Evolutionary conservation across 2,113 vertebrate species (phyloP), one percentile per base, ranked within the genome.

Genomic region (Macquaria ambigua): DNA sequence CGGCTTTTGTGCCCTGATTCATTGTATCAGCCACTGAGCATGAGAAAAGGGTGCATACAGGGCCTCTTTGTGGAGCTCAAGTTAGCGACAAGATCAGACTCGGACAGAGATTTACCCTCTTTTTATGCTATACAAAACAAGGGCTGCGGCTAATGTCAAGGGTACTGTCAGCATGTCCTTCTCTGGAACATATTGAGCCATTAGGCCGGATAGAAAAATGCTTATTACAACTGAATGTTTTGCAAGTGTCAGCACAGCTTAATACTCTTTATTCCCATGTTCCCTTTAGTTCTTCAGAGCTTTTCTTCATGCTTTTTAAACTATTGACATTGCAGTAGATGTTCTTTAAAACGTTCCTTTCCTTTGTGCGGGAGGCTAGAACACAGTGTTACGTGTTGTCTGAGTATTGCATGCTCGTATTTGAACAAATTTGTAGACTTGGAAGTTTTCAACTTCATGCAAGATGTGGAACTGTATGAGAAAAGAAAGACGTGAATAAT

Each of bases 1-100:
- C 66, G 34, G 79, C 84, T 89, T 93, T 88, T 93, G 89, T 93
- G 85, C 79, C 90, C 84, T 87, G 87, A 89, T 92, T 93, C 91
- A 92, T 90, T 92, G 82, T 88, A 79, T 83, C 69, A 73, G 34
- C 70, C 50, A 46, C 80, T 68, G 62, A 90, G 89, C 88, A 77
- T 87, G 82, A 89, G 87, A 89, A 90, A 90, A 72, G 79, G 73
- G 78, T 50, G 77, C 76, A 85, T 79, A 89, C 83, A 93, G 87
- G 87, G 83, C 72, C 81, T 83, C 90, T 90, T 90, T 93, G 90
- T 93, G 78, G 48, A 71, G 79, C 83, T 87, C 58, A 52, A 68
- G 63, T 84, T 87, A 56, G 78, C 89, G 88, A 79, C 87, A 71
- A 88, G 84, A 77, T 91, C 87, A 86, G 74, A 74, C 53, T 55